These are phyloP conservation scores for Morelia viridis DNA, from an alignment of 2,797 vertebrate species.

Conservation along the genomic window DNA sequence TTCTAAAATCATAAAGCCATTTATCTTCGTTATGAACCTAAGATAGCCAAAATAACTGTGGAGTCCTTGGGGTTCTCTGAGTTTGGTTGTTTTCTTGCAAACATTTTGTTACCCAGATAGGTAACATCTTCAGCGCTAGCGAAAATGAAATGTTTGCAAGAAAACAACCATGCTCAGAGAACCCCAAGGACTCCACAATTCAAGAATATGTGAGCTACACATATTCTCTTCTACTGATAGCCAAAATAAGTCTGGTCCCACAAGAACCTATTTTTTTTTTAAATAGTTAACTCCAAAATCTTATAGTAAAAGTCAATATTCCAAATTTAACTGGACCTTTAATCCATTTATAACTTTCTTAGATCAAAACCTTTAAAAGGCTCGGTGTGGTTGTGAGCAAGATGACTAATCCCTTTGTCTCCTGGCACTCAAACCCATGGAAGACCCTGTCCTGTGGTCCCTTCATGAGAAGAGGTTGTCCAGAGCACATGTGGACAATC, in stretches of 20 bases:
- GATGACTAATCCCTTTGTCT: not conserved
- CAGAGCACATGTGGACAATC: not conserved
- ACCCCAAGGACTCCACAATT: no score
- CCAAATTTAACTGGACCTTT: not conserved
- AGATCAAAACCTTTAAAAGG: not conserved
- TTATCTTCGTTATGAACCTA: not conserved
- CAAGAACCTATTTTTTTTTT: not conserved
- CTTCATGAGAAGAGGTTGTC: not conserved
- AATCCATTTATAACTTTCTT: not conserved
- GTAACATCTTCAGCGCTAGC: no score
- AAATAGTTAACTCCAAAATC: not conserved
- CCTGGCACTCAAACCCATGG: not conserved
- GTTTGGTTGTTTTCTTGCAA: no score
- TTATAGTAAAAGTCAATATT: not conserved
- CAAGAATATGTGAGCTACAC: no score
- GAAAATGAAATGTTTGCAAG: no score
- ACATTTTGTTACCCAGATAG: no score
- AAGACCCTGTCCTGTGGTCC: not conserved
- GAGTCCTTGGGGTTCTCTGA: no score
- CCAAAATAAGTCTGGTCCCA: not conserved
- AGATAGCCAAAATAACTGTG: not conserved
- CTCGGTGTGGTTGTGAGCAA: not conserved
- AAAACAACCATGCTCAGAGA: no score
- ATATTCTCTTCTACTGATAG: not conserved
- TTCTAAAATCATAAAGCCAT: not conserved